These are phyloP conservation scores for Drosophila paramelanica DNA, from an alignment of 2,888 invertebrate species.

Conservation along the genomic window DNA sequence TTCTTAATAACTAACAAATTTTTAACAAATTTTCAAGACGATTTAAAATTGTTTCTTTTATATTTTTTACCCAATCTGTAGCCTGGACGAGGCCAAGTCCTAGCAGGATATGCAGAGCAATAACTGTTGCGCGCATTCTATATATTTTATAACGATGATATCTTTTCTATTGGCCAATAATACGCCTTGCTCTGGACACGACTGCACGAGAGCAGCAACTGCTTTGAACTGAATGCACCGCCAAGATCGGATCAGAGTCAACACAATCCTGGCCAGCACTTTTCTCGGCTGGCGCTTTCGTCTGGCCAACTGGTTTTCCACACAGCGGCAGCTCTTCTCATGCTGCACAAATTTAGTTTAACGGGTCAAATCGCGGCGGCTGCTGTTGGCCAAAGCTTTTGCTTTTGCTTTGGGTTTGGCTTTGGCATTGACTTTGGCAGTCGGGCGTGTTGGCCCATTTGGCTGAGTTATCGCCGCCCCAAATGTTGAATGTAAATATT, in stretches of 20 bases:
- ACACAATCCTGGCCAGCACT: constrained; percentile 50
- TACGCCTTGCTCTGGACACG: constrained; percentile 50
- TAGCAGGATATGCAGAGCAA: constrained; percentile 54
- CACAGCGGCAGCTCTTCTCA: constrained; percentile 25
- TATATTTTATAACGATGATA: background rate
- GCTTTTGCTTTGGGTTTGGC: background rate
- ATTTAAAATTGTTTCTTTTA: too few relatives aligned
- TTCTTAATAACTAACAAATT: too few relatives aligned
- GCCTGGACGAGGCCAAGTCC: constrained; percentile 42
- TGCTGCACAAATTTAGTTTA: constrained; percentile 64
- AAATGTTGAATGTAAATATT: constrained; percentile 19
- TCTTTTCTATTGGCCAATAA: constrained; percentile 11
- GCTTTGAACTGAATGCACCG: constrained; percentile 66
- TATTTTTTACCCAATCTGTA: constrained; percentile 39
- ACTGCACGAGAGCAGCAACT: constrained; percentile 71
- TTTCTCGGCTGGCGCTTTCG: constrained; percentile 48
- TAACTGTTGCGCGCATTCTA: constrained; percentile 47
- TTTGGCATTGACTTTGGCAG: background rate
- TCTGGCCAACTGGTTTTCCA: constrained; percentile 65
- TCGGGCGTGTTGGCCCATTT: constrained; percentile 46
- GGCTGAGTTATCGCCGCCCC: constrained; percentile 51
- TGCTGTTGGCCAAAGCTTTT: constrained; percentile 5
- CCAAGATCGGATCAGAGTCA: constrained; percentile 47
- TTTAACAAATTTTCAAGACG: too few relatives aligned
- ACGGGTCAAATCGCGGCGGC: constrained; percentile 59